phyloP scores from a whole-genome alignment of 2,113 vertebrate genomes.

The human (Homo sapiens) region GRCh38 chr11:115286501-115287000 shows the following conservation, averaged over 20 bases:
- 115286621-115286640: slow-evolving; percentile 19
- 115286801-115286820: neutral
- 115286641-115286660: slow-evolving; percentile 22
- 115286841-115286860: slow-evolving; percentile 53
- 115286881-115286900: slow-evolving; percentile 61
- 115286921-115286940: slow-evolving; percentile 49
- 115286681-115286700: slow-evolving; percentile 45
- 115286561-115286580: slow-evolving; percentile 3
- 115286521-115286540: slow-evolving; percentile 32
- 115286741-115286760: slow-evolving; percentile 43
- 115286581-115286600: neutral
- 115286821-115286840: slow-evolving; percentile 53
- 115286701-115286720: neutral
- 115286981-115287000: slow-evolving; percentile 45
- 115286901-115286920: neutral
- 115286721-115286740: slow-evolving; percentile 55
- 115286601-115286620: neutral
- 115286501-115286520: slow-evolving; percentile 9
- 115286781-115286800: neutral
- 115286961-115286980: slow-evolving; percentile 70
- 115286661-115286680: neutral
- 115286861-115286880: neutral
- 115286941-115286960: slow-evolving; percentile 23
- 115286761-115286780: neutral
- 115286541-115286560: slow-evolving; percentile 10